A percentile compares a stretch with the other conserved stretches of the same genome.
These are phyloP conservation scores for Platichthys stellatus DNA, from an alignment of 2,113 vertebrate species.

Conservation along the genomic window DNA sequence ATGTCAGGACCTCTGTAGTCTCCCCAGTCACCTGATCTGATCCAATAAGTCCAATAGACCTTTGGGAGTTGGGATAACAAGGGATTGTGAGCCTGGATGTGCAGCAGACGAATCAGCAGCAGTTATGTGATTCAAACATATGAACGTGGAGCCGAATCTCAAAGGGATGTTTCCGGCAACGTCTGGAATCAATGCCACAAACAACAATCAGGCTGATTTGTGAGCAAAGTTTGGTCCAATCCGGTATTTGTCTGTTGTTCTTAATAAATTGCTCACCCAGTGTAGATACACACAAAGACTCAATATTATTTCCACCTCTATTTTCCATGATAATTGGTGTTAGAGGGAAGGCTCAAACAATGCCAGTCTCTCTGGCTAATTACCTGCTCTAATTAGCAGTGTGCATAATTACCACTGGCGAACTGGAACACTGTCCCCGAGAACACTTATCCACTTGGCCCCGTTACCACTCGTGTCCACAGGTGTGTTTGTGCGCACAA, in stretches of 20 bases:
- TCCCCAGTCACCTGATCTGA: background rate
- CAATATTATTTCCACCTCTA: background rate
- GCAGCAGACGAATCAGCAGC: too few relatives aligned
- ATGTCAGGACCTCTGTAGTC: background rate
- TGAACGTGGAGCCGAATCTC: too few relatives aligned
- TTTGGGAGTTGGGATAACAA: too few relatives aligned
- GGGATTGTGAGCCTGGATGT: too few relatives aligned
- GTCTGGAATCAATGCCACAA: too few relatives aligned
- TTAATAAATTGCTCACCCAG: background rate
- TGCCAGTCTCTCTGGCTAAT: conserved; percentile 27
- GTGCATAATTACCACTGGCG: conserved; percentile 39
- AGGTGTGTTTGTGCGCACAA: conserved; percentile 3
- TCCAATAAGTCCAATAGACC: too few relatives aligned
- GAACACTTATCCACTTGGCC: conserved; percentile 28
- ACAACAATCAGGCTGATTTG: too few relatives aligned
- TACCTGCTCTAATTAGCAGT: conserved; percentile 44
- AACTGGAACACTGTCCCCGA: background rate
- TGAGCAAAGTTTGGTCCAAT: too few relatives aligned
- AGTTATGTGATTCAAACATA: too few relatives aligned
- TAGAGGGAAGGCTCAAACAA: conserved; percentile 20
- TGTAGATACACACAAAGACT: background rate
- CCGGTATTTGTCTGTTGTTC: background rate
- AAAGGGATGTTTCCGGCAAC: too few relatives aligned
- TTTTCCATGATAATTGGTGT: conserved; percentile 8
- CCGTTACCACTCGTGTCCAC: conserved; percentile 17